Percentiles rank a stretch among this genome's conserved stretches.
These are phyloP conservation scores for Siniperca chuatsi DNA, from an alignment of 2,113 vertebrate genomes.

Conservation along the genomic window DNA sequence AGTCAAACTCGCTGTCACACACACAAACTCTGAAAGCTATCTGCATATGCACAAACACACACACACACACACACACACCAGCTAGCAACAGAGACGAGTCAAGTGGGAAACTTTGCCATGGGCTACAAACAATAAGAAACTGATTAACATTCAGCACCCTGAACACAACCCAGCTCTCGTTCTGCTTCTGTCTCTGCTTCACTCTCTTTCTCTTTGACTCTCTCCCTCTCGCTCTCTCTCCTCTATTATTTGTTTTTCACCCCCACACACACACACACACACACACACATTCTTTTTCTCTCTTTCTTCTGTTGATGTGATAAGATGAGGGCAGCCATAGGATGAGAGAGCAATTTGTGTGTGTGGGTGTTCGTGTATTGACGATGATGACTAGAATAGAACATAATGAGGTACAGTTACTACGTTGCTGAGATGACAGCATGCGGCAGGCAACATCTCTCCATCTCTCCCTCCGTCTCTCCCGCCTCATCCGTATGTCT, in stretches of 20 bases:
- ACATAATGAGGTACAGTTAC: conserved; percentile 73
- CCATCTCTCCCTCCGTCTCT: conserved; percentile 34
- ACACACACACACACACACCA: conserved; percentile 4
- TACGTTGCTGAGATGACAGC: conserved; percentile 60
- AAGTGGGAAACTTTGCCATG: conserved; percentile 69
- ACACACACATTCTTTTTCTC: too few species aligned
- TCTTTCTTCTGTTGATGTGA: conserved; percentile 9
- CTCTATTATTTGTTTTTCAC: conserved; percentile 34
- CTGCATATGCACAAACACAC: neutral
- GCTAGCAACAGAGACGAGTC: conserved; percentile 37
- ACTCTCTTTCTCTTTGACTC: conserved; percentile 34
- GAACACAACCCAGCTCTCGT: conserved; percentile 47
- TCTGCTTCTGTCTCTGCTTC: conserved; percentile 39
- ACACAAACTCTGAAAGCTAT: conserved; percentile 41
- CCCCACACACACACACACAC: neutral
- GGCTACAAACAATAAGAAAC: conserved; percentile 73
- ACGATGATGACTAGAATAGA: conserved; percentile 56
- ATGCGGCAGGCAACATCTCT: conserved; percentile 46
- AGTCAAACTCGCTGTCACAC: conserved; percentile 20
- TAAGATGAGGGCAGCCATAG: conserved; percentile 39
- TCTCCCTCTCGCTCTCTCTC: neutral
- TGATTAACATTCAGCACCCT: conserved; percentile 75
- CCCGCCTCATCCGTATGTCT: conserved; percentile 47
- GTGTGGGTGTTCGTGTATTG: conserved; percentile 6
- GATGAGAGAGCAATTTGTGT: conserved; percentile 35